A percentile compares a stretch with the other conserved stretches of the same genome.
phyloP scores from a whole-genome alignment of 2,113 vertebrate genomes.

The Lasiurus borealis region DNA sequence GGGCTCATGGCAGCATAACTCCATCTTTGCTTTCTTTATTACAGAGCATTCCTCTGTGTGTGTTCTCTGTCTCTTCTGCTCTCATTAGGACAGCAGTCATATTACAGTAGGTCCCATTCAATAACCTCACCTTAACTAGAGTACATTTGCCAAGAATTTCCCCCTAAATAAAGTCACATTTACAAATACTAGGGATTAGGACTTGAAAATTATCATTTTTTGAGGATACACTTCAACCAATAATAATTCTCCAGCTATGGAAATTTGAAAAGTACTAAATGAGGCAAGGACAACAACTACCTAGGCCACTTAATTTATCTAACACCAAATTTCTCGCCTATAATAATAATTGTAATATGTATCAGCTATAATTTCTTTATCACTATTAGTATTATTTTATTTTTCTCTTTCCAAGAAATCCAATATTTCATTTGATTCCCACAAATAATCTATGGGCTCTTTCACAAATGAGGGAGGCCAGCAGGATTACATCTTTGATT shows the following conservation, averaged over 20 bases:
- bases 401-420: slow-evolving; percentile 27
- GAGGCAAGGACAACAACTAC: neutral
- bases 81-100: neutral
- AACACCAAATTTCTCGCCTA: neutral
- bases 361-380: neutral
- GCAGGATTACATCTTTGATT: neutral
- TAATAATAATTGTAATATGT: neutral
- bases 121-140: neutral
- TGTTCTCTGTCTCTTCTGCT: neutral
- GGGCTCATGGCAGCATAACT: neutral
- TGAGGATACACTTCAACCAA: neutral
- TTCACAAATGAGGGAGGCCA: neutral
- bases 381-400: neutral
- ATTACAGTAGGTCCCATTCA: neutral
- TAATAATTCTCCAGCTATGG: neutral
- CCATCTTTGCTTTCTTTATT: neutral
- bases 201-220: neutral
- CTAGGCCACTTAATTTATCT: neutral
- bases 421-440: slow-evolving; percentile 26
- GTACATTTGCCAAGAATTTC: neutral
- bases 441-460: neutral
- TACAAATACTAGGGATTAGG: neutral
- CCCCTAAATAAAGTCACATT: neutral
- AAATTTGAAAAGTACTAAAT: neutral
- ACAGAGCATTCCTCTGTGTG: neutral